Base-by-base conservation (phyloP, 2,797 vertebrate genomes). In the Setipinna tenuifilis region DNA sequence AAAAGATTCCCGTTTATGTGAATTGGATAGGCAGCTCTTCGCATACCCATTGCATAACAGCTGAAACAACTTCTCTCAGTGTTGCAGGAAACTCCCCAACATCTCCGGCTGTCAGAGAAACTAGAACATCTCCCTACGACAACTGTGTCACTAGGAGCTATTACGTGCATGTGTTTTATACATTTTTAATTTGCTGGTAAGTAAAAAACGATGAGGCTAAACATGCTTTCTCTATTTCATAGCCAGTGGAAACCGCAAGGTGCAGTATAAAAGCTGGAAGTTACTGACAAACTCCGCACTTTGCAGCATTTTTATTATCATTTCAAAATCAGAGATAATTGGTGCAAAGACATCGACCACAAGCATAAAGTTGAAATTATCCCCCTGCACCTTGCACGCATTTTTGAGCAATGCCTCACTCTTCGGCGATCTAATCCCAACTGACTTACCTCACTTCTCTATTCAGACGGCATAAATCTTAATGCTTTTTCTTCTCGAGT, bases 31-130 rank as follows among this genome's bases (percentile, higher is more conserved):
- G 86, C 48, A 87, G 83, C 46, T 84, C 90, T 89, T 58, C 62
- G 46, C 59, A 81, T 62, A 31, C 62, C 54, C 50, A 83, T 88
- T 85, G 87, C 82, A 71, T 84, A 87, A 85, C 83, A 92, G 87
- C 88, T 91, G 84, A 87, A 89, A 93, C 86, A 94, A 94, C 93
- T 95, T 95, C 91, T 90, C 71, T 85, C 17, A 19, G 86, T 83
- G 88, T 90, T 88, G 88, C 89, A 90, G 90, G 89, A 91, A 91
- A 92, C 91, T 91, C 90, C 58, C 88, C 91, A 91, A 88, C 90
- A 93, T 92, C 93, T 91, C 90, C 90, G 71, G 71, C 71, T 78
- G 71, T 78, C 71, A 78, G 31, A 41, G 71, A 78, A 78, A 78
- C 71, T 78, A 78, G 71, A 78, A 78, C 71, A 78, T 78, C 71